These are phyloP conservation scores for Sthenelais limicola DNA, from an alignment of 2,888 invertebrate species.

Conservation along the genomic window DNA sequence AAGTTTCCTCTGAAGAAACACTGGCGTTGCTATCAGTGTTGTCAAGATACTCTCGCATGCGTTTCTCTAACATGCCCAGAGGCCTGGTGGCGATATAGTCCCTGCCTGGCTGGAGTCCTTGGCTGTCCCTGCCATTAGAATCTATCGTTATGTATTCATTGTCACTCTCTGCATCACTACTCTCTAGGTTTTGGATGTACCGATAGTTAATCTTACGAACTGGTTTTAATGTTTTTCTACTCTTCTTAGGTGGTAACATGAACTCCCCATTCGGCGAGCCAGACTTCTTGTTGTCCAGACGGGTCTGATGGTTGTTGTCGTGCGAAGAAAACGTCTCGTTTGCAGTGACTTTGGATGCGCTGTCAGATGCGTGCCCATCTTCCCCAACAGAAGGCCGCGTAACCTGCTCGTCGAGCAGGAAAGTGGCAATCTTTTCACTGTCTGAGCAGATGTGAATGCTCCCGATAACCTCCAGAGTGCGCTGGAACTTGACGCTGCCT, in stretches of 20 bases:
- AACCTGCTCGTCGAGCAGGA: slow-evolving; percentile 41
- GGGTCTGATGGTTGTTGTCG: neutral
- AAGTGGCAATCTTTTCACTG: slow-evolving; percentile 42
- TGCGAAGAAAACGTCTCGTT: slow-evolving; percentile 32
- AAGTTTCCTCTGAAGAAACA: slow-evolving; percentile 37
- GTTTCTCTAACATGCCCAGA: slow-evolving; percentile 22
- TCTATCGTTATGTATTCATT: slow-evolving; percentile 34
- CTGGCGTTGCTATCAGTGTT: slow-evolving; percentile 42
- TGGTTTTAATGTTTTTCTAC: slow-evolving; percentile 37
- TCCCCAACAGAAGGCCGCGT: slow-evolving; percentile 26
- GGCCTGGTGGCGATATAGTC: slow-evolving; percentile 29
- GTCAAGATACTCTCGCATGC: slow-evolving; percentile 28
- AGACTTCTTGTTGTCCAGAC: slow-evolving; percentile 9
- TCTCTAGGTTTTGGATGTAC: slow-evolving; percentile 27
- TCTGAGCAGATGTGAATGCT: slow-evolving; percentile 45
- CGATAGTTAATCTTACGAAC: slow-evolving; percentile 37
- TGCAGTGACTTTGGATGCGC: slow-evolving; percentile 35
- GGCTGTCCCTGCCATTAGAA: slow-evolving; percentile 14
- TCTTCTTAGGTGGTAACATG: slow-evolving; percentile 33
- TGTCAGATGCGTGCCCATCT: slow-evolving; percentile 33
- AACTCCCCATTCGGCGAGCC: slow-evolving; percentile 11
- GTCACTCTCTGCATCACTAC: slow-evolving; percentile 44
- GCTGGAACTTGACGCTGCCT: slow-evolving; percentile 43
- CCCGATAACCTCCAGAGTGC: slow-evolving; percentile 42
- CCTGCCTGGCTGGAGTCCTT: slow-evolving; percentile 11